Conservation (phyloP, 2,797 vertebrate species). For the Onychomys torridus region DNA sequence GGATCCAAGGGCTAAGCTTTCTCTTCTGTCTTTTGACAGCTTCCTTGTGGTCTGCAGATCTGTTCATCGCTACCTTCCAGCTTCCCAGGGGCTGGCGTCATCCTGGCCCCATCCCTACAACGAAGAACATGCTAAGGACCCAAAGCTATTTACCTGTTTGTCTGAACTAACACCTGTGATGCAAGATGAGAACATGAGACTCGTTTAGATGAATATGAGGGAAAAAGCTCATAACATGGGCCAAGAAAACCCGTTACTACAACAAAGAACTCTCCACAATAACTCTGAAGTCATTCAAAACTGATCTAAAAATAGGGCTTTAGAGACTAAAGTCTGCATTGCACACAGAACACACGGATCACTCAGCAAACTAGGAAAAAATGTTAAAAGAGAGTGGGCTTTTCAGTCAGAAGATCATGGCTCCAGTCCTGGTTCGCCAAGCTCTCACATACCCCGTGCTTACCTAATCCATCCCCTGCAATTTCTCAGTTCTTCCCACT, state of each 20-base stretch:
- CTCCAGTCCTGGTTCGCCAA: not conserved
- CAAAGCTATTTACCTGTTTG: slow-evolving; percentile 26
- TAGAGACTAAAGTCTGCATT: slow-evolving; percentile 44
- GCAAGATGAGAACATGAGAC: slow-evolving; percentile 18
- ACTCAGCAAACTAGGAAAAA: slow-evolving; percentile 46
- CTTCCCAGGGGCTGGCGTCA: not conserved
- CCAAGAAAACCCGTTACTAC: slow-evolving; percentile 46
- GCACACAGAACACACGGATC: slow-evolving; percentile 21
- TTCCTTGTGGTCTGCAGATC: not conserved
- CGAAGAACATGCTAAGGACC: not conserved
- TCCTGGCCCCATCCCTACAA: not conserved
- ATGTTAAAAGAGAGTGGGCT: not conserved
- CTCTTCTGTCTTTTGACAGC: not conserved
- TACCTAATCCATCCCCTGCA: not conserved
- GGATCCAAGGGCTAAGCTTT: not conserved
- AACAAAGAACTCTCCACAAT: slow-evolving; percentile 50
- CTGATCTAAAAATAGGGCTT: slow-evolving; percentile 46
- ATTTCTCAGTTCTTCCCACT: not conserved
- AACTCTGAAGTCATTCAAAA: slow-evolving; percentile 68
- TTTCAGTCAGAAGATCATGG: slow-evolving; percentile 46
- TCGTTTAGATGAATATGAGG: slow-evolving; percentile 33
- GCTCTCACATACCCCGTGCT: not conserved
- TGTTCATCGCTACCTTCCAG: not conserved
- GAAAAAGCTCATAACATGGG: slow-evolving; percentile 17
- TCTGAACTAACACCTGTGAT: slow-evolving; percentile 32